Base-by-base conservation (phyloP, 1,140 invertebrate genomes). In the Belonocnema kinseyi region DNA sequence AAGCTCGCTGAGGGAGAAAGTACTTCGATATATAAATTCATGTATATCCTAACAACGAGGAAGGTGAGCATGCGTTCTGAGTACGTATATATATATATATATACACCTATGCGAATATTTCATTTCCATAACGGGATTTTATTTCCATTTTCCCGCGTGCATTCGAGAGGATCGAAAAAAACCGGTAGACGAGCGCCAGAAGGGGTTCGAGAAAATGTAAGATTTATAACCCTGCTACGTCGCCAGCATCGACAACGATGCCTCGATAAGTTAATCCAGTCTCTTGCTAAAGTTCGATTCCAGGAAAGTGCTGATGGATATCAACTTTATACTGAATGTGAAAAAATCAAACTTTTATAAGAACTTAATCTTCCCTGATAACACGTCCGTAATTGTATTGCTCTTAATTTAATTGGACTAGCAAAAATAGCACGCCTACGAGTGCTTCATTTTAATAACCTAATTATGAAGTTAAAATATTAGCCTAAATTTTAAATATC, bases 101-200 rank as follows among this genome's bases (percentile, higher is more conserved):
- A 33, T 33, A 66, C 46, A 66, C 61, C 61, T 66, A 66, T 53
- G 53, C 19, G 56, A 53, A 50, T 77, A 66, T 76, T 58, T 54
- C 73, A 86, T 86, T 86, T 85, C 85, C 85, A 86, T 86, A 85
- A 86, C 80, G 79, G 84, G 80, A 85, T 85, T 83, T 84, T 85
- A 86, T 86, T 86, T 84, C 82, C 83, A 85, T 84, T 86, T 86
- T 80, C 78, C 78, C 74, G 75, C n/a, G 71, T 66, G 58, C 58
- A 76, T 72, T 77, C 50, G 56, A 7, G 40, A 56, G 75, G 52
- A 58, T 70, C 61, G 70, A 50, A 75, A 76, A n/a, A 76, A 19
- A 19, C 46, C 53, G 46, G 50, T 33, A 51, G 54, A 52, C 70
- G 21, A 73, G 16, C 16, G n/a, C 21, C 19, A 21, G 33, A 58